Evolutionary conservation across 2,113 vertebrate species (phyloP).

Genomic region (Rousettus leschenaultii): DNA sequence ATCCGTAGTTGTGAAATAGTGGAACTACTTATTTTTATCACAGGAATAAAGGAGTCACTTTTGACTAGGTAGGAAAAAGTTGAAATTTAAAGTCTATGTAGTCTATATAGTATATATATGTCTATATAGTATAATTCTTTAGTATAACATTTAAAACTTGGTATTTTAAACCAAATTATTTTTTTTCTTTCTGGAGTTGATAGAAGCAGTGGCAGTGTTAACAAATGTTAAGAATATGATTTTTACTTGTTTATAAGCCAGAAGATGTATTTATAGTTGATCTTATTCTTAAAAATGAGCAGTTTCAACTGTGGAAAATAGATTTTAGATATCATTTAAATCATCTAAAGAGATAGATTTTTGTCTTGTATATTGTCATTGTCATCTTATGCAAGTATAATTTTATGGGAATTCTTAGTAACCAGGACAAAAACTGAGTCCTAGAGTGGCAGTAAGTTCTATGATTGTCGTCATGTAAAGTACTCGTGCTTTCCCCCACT

Average conservation of each 20-base stretch:
- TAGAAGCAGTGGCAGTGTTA: not conserved
- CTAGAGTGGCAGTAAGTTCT: not conserved
- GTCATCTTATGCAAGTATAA: not conserved
- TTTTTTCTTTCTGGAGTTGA: not conserved
- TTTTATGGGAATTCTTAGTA: not conserved
- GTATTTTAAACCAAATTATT: not conserved
- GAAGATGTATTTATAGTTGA: not conserved
- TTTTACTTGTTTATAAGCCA: not conserved
- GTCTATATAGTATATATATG: no score
- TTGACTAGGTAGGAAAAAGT: not conserved
- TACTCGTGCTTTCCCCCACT: not conserved
- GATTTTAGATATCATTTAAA: not conserved
- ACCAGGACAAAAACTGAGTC: not conserved
- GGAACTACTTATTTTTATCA: not conserved
- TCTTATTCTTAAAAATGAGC: not conserved
- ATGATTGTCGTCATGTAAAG: not conserved
- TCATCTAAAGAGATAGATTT: not conserved
- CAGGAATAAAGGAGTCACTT: not conserved
- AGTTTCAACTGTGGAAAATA: not conserved
- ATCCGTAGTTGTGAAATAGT: not conserved
- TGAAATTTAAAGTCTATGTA: not conserved
- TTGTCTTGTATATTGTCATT: not conserved
- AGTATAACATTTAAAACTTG: not conserved
- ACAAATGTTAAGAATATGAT: not conserved
- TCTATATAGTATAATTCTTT: not conserved